Percentiles rank a stretch among this genome's conserved stretches.
These are phyloP conservation scores for Eremophila alpestris DNA, from an alignment of 2,797 vertebrate genomes.

Conservation along the genomic window DNA sequence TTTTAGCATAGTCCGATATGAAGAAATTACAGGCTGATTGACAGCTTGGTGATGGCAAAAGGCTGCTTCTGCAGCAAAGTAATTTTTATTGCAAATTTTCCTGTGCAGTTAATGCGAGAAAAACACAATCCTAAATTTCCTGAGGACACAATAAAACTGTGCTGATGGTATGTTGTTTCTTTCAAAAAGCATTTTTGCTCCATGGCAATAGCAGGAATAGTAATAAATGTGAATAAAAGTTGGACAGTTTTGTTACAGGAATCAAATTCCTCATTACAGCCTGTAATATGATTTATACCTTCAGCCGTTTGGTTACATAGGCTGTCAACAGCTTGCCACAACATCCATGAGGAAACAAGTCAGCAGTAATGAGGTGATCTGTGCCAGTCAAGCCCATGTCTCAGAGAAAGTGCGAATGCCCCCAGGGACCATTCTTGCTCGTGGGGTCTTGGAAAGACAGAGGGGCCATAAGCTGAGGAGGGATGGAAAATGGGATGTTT, in stretches of 20 bases:
- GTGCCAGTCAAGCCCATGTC: background rate
- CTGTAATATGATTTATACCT: background rate
- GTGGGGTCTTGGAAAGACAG: background rate
- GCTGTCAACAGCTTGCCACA: background rate
- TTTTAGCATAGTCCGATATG: background rate
- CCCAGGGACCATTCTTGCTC: rapidly evolving
- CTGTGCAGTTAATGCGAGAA: background rate
- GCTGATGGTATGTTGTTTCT: background rate
- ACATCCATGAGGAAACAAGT: background rate
- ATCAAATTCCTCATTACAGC: slow-evolving; percentile 5
- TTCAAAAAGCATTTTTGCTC: background rate
- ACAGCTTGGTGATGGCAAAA: slow-evolving; percentile 31
- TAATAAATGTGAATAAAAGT: slow-evolving; percentile 9
- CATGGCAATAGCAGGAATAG: background rate
- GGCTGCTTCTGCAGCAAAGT: background rate
- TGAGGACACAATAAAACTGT: background rate
- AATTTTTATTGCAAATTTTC: slow-evolving; percentile 46
- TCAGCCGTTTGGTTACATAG: background rate
- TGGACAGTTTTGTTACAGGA: background rate
- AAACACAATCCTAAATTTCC: slow-evolving; percentile 30
- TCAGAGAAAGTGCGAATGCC: background rate
- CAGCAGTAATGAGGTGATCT: background rate
- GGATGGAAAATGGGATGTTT: background rate
- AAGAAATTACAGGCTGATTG: slow-evolving; percentile 46
- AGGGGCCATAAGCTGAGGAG: rapidly evolving